A percentile compares a stretch with the other conserved stretches of the same genome.
phyloP scores from a whole-genome alignment of 1,140 invertebrate species.

The Subanguina moxae region DNA sequence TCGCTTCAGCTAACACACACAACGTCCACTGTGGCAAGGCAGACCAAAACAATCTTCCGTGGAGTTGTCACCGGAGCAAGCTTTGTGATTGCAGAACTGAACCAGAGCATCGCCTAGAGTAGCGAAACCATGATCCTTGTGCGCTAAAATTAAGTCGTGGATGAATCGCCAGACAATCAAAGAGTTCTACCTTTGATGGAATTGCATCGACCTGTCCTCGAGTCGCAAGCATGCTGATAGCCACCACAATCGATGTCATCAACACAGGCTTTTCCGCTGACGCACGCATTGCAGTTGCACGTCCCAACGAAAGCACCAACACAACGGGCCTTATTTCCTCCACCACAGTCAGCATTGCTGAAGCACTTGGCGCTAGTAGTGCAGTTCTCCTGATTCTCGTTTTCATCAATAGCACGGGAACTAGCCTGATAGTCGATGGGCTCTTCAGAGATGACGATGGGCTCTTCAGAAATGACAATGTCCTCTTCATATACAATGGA shows the following conservation, averaged over 20 bases:
- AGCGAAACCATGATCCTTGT: constrained; percentile 18
- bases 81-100: constrained; percentile 13
- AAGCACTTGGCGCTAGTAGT: not conserved
- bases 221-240: constrained; percentile 5
- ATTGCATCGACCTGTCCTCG: not conserved
- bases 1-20: not conserved
- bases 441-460: no score
- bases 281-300: constrained; percentile 14
- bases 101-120: constrained; percentile 13
- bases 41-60: constrained; percentile 21
- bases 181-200: constrained; percentile 16
- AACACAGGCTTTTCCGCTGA: constrained; percentile 14
- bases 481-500: no score
- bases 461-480: no score
- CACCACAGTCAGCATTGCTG: not conserved
- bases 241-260: constrained; percentile 9
- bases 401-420: not conserved
- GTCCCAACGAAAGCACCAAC: constrained; percentile 13
- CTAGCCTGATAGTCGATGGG: no score
- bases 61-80: constrained; percentile 8
- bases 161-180: not conserved
- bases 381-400: not conserved
- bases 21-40: constrained; percentile 11
- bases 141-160: constrained; percentile 6
- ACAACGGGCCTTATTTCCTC: not conserved